Base-by-base conservation (phyloP, 2,888 invertebrate species). In the Sinohyriopsis cumingii region DNA sequence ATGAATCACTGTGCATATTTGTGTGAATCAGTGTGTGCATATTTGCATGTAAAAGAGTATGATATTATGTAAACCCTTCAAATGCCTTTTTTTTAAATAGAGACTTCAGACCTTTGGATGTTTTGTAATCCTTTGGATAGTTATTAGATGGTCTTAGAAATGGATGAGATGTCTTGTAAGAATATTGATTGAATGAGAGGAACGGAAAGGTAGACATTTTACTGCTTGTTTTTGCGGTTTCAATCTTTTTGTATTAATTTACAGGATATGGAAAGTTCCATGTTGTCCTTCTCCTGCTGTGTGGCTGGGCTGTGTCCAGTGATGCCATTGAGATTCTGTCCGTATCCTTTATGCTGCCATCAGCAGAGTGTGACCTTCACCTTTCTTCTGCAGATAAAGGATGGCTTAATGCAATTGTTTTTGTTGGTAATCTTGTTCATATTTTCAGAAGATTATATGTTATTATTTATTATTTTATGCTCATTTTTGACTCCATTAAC, bases 261-360 rank as follows among this genome's bases (percentile, higher is more conserved):
- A 1, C 72, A 94, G 95, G 94, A 88, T 95, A 95, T 94, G 95
- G 95, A 87, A 93, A 94, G 91, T 97, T 96, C 91, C 96, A 97
- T 91, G 95, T 95, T 91, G 92, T 95, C 87, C 93, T 97, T 89
- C 92, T 97, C 92, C 94, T 94, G 89, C 94, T 97, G 90, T 96
- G 96, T 92, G 96, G 97, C 84, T 95, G 96, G 91, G 96, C 96
- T 91, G 95, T 95, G 88, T 91, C 95, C 82, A 96, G 96, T 91
- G 96, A 97, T 93, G 96, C 96, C 92, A 96, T 97, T 94, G 96
- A 96, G 92, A 96, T 96, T 92, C 95, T 97, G 33, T 89, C 90
- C 80, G 92, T 97, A 94, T 96, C 96, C 82, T 97, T 96, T 93
- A 95, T 97, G 91, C 92, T 97, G 77, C 96, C 96, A 62, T 95